Evolutionary conservation across 2,113 vertebrate genomes (phyloP).

Genomic region (Phainopepla nitens): DNA sequence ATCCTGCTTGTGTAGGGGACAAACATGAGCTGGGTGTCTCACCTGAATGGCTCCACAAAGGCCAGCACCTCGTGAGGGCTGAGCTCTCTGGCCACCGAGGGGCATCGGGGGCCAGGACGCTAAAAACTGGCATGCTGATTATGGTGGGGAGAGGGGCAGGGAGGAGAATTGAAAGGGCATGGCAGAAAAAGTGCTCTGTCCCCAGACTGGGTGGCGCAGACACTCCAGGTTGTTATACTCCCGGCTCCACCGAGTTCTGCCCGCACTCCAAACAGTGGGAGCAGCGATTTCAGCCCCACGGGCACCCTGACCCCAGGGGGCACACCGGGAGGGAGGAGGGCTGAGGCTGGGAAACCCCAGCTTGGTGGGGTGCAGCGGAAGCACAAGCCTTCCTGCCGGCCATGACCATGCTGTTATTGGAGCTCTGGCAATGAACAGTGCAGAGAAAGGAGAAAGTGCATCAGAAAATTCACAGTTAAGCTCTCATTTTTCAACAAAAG

Average conservation of each 20-base stretch:
- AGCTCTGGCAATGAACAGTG: conserved; percentile 59
- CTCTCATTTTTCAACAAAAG: conserved; percentile 35
- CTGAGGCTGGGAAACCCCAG: conserved; percentile 7
- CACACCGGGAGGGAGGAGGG: neutral
- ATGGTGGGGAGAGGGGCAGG: neutral
- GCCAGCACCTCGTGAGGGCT: neutral
- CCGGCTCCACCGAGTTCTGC: neutral
- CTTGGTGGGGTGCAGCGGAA: conserved; percentile 61
- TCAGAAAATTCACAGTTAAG: conserved; percentile 64
- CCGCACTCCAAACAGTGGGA: neutral
- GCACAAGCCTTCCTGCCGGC: conserved; percentile 71
- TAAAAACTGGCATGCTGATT: fast-evolving
- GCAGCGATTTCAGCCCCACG: neutral
- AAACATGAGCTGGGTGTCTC: neutral
- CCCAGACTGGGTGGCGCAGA: neutral
- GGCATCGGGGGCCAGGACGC: too few relatives aligned
- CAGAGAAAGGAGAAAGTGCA: conserved; percentile 67
- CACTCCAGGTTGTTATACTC: neutral
- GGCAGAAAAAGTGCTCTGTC: neutral
- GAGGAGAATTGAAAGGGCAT: fast-evolving
- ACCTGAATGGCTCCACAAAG: neutral
- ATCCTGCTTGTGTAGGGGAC: neutral
- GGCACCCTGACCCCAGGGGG: neutral
- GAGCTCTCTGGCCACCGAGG: fast-evolving
- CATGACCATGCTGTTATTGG: conserved; percentile 72